phyloP scores from a whole-genome alignment of 2,113 vertebrate species.

The Mastomys coucha region DNA sequence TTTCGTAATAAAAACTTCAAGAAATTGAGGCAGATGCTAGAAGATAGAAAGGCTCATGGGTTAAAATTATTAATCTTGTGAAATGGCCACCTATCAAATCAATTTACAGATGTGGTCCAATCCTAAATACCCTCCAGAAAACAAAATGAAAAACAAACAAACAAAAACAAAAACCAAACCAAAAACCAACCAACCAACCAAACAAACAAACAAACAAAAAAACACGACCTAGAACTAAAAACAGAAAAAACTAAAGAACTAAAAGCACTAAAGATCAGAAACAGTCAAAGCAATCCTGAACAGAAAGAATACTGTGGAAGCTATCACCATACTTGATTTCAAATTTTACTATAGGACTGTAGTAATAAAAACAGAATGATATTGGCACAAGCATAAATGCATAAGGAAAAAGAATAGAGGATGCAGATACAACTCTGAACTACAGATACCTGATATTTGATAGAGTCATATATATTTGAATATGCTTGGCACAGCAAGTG shows the following conservation, averaged over 20 bases:
- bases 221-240: background rate
- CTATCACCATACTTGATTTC: background rate
- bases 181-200: too few species aligned
- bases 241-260: background rate
- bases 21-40: background rate
- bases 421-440: background rate
- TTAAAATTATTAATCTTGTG: background rate
- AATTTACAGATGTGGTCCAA: background rate
- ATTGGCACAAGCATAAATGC: background rate
- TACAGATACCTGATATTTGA: background rate
- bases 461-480: background rate
- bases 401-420: background rate
- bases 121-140: too few species aligned
- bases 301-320: background rate
- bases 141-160: background rate
- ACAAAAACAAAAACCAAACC: too few species aligned
- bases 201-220: background rate
- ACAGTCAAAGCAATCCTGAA: background rate
- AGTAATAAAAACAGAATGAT: background rate
- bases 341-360: background rate
- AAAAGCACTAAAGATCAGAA: background rate
- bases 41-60: background rate
- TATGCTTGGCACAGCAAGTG: too few species aligned
- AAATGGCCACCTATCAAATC: background rate
- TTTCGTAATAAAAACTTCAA: background rate